Conservation (phyloP, 2,888 invertebrate genomes). For the Mesopsocus fuscifrons region DNA sequence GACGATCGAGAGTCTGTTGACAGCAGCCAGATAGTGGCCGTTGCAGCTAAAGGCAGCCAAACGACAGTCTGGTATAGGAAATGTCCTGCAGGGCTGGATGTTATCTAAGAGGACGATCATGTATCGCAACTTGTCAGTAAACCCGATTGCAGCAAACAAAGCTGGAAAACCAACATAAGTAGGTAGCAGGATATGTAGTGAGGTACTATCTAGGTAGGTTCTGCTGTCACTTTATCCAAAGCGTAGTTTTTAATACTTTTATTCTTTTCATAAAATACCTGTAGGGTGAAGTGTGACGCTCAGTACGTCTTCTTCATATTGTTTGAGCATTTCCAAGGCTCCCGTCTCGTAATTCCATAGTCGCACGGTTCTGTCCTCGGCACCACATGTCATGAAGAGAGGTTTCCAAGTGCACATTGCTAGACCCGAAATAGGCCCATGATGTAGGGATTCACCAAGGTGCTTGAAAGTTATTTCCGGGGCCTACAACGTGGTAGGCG, state of each 20-base stretch:
- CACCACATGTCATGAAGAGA: constrained; percentile 62
- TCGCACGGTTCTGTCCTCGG: constrained; percentile 62
- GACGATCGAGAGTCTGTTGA: constrained; percentile 69
- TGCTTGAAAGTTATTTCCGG: constrained; percentile 41
- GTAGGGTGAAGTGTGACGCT: constrained; percentile 55
- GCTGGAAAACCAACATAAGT: constrained; percentile 32
- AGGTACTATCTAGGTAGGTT: too few relatives aligned
- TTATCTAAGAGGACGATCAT: constrained; percentile 80
- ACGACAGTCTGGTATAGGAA: constrained; percentile 54
- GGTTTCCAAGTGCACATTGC: constrained; percentile 81
- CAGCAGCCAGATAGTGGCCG: constrained; percentile 81
- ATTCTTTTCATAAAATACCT: too few relatives aligned
- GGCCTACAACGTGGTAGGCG: too few relatives aligned
- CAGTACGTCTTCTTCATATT: constrained; percentile 66
- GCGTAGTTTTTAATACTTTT: too few relatives aligned
- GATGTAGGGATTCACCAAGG: constrained; percentile 58
- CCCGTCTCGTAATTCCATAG: constrained; percentile 85
- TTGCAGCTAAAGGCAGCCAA: constrained; percentile 63
- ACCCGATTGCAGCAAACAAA: constrained; percentile 71
- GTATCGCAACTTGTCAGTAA: constrained; percentile 75
- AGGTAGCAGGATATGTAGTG: neutral
- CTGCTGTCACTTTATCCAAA: too few relatives aligned
- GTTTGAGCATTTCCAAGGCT: constrained; percentile 52
- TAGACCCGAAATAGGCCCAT: constrained; percentile 58
- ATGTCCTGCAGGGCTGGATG: constrained; percentile 46